A percentile compares a stretch with the other conserved stretches of the same genome.
Evolutionary conservation across 2,888 invertebrate genomes (phyloP).

Genomic region (Tipula helvola): DNA sequence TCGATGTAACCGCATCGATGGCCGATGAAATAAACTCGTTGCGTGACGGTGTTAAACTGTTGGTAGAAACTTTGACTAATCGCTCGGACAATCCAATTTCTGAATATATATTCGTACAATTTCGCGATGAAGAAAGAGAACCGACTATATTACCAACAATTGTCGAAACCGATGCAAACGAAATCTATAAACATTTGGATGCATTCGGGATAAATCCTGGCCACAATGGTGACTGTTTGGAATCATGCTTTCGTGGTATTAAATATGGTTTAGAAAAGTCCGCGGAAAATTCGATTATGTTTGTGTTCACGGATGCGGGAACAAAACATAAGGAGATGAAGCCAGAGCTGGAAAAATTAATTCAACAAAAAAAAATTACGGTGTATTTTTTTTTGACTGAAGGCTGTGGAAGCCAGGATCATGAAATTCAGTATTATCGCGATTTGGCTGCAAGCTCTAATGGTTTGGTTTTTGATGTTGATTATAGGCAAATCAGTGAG

Average conservation of each 20-base stretch:
- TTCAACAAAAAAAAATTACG: too few relatives aligned
- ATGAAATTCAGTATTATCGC: background rate
- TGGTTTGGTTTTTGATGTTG: background rate
- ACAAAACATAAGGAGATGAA: background rate
- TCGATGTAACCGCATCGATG: conserved; percentile 69
- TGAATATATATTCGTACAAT: conserved; percentile 63
- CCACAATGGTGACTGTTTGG: background rate
- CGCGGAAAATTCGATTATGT: background rate
- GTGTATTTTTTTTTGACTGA: background rate
- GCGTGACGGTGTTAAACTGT: conserved; percentile 46
- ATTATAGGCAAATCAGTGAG: background rate
- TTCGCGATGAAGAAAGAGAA: conserved; percentile 41
- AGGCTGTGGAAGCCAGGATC: background rate
- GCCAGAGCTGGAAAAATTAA: background rate
- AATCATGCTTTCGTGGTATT: background rate
- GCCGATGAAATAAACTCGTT: conserved; percentile 56
- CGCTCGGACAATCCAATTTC: conserved; percentile 47
- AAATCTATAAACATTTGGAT: background rate
- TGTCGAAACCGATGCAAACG: background rate
- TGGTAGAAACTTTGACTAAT: conserved; percentile 51
- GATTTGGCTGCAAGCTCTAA: background rate
- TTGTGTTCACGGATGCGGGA: background rate
- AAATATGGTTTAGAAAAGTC: background rate
- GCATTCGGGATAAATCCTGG: background rate
- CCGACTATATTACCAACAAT: background rate